Percentiles rank a stretch among this genome's conserved stretches.
Evolutionary conservation across 1,140 invertebrate species (phyloP).

Genomic region (Tetramorium alpestre): DNA sequence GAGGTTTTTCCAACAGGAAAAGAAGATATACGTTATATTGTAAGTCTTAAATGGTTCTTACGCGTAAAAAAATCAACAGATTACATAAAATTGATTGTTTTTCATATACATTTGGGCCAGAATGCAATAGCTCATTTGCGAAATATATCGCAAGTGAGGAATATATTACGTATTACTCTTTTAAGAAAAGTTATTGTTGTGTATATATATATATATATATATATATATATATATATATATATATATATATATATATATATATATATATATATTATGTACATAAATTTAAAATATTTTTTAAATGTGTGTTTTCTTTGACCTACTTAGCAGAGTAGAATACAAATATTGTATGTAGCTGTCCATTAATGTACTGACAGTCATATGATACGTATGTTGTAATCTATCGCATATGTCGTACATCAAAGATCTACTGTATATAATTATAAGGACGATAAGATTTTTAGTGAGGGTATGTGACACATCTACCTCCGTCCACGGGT

Average conservation of each 20-base stretch:
- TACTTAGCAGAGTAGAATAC: neutral
- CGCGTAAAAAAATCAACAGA: neutral
- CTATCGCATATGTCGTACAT: neutral
- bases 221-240: neutral
- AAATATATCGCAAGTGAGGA: neutral
- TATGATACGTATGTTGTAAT: neutral
- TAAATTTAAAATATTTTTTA: neutral
- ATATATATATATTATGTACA: neutral
- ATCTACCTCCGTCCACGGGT: conserved; percentile 93
- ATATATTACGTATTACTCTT: conserved; percentile 25
- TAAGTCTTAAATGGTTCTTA: conserved; percentile 1
- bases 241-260: neutral
- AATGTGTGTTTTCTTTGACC: neutral
- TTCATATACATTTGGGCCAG: conserved; percentile 13
- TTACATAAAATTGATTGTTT: conserved; percentile 1
- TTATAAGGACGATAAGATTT: neutral
- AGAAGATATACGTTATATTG: conserved; percentile 4
- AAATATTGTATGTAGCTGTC: neutral
- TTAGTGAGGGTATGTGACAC: conserved; percentile 92
- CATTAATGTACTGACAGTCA: neutral
- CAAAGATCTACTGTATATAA: neutral
- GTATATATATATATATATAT: neutral
- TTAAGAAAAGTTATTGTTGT: neutral
- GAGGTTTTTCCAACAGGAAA: neutral
- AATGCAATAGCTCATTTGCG: conserved; percentile 23